Percentiles rank a stretch among this genome's conserved stretches.
These are phyloP conservation scores for Melipona beecheii DNA, from an alignment of 2,888 invertebrate genomes.

Conservation along the genomic window DNA sequence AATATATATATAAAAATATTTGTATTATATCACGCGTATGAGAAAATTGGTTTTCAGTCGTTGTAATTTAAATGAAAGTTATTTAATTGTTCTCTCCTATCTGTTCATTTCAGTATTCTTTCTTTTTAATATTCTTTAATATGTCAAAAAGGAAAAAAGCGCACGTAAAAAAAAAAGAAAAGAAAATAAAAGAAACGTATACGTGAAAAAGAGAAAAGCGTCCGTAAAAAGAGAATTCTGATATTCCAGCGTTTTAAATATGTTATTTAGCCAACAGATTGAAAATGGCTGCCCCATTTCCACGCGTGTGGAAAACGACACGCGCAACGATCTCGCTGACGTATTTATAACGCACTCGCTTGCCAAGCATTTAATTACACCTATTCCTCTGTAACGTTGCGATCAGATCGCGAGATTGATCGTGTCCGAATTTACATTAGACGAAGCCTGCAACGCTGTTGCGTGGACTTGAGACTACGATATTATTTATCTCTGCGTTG, in stretches of 20 bases:
- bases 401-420: constrained; percentile 1
- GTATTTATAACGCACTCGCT: constrained; percentile 69
- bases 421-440: background rate
- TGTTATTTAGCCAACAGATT: background rate
- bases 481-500: constrained; percentile 57
- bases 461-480: constrained; percentile 14
- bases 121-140: constrained; percentile 1
- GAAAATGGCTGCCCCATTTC: background rate
- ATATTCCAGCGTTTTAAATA: constrained; percentile 10
- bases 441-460: constrained; percentile 3
- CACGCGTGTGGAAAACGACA: constrained; percentile 4
- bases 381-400: constrained; percentile 25
- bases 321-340: constrained; percentile 44
- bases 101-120: constrained; percentile 65
- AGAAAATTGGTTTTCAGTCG: constrained; percentile 67
- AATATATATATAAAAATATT: constrained; percentile 57
- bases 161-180: constrained; percentile 2
- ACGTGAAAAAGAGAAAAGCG: background rate
- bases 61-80: constrained; percentile 70
- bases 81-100: constrained; percentile 67
- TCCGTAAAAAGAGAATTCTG: constrained; percentile 2
- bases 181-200: background rate
- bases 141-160: background rate
- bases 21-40: constrained; percentile 58
- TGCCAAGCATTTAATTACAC: constrained; percentile 68